A percentile compares a stretch with the other conserved stretches of the same genome.
These are phyloP conservation scores for Oplegnathus fasciatus DNA, from an alignment of 2,113 vertebrate genomes.

Conservation along the genomic window DNA sequence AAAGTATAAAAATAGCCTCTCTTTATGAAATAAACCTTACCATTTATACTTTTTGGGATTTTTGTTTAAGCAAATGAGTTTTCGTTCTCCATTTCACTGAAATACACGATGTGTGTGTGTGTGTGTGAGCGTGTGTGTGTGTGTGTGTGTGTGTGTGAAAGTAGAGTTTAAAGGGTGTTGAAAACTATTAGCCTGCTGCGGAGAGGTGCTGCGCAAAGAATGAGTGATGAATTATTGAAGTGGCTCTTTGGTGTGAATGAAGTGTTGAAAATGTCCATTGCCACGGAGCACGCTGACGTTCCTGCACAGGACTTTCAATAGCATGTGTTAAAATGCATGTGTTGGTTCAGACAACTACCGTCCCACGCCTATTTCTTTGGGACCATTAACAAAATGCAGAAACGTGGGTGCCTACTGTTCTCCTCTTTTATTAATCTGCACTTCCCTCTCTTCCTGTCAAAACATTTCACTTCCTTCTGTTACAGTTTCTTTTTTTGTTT, in stretches of 20 bases:
- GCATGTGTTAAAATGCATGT: conserved; percentile 48
- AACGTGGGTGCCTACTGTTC: conserved; percentile 14
- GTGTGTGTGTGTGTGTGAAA: conserved; percentile 51
- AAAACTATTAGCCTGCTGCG: conserved; percentile 83
- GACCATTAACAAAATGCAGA: conserved; percentile 42
- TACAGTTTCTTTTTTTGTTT: conserved; percentile 28
- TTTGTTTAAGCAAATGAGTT: conserved; percentile 26
- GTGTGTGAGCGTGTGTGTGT: conserved; percentile 37
- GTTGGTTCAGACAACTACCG: conserved; percentile 37
- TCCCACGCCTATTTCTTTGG: conserved; percentile 30
- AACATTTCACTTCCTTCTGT: conserved; percentile 53
- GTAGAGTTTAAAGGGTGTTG: conserved; percentile 82
- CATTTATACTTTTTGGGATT: conserved; percentile 33
- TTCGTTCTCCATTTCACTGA: neutral
- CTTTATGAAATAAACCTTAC: conserved; percentile 32
- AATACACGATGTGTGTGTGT: conserved; percentile 22
- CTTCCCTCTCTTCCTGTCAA: conserved; percentile 43
- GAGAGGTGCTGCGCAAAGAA: conserved; percentile 73
- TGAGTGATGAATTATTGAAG: conserved; percentile 86
- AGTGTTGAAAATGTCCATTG: conserved; percentile 84
- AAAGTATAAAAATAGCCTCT: conserved; percentile 62
- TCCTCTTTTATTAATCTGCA: conserved; percentile 35
- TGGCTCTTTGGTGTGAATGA: conserved; percentile 85
- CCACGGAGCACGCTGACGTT: conserved; percentile 66
- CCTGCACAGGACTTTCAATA: conserved; percentile 53